Percentiles rank a stretch among this genome's conserved stretches.
phyloP scores from a whole-genome alignment of 2,888 invertebrate genomes.

The Meloe dianella region DNA sequence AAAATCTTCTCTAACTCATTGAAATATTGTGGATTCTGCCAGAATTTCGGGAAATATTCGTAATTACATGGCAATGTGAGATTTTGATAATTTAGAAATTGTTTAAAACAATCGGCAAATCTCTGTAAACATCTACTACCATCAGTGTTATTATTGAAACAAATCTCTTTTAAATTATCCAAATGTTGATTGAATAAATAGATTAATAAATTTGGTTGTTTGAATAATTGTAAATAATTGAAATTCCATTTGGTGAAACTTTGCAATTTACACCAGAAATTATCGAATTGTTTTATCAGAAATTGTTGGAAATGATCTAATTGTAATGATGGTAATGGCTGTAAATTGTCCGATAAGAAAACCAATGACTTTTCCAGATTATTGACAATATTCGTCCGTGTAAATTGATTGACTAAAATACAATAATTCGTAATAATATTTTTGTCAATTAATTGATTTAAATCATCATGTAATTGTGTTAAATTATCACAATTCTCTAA shows the following conservation, averaged over 20 bases:
- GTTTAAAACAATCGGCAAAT: conserved; percentile 71
- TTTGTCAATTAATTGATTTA: conserved; percentile 36
- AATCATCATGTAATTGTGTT: conserved; percentile 27
- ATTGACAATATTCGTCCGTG: conserved; percentile 33
- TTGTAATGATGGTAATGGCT: conserved; percentile 63
- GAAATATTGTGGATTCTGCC: conserved; percentile 63
- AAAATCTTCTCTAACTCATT: conserved; percentile 63
- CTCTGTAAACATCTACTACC: conserved; percentile 64
- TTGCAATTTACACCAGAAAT: conserved; percentile 67
- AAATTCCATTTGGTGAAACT: conserved; percentile 56
- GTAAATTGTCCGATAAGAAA: conserved; percentile 63
- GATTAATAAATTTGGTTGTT: conserved; percentile 66
- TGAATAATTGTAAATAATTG: conserved; percentile 60
- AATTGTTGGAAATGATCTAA: conserved; percentile 65
- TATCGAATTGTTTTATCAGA: conserved; percentile 65
- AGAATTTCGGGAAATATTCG: conserved; percentile 71
- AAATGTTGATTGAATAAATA: conserved; percentile 73
- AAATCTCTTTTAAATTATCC: conserved; percentile 65
- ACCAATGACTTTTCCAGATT: conserved; percentile 48
- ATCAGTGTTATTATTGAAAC: conserved; percentile 64
- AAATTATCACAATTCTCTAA: conserved; percentile 25
- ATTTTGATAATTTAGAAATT: conserved; percentile 60
- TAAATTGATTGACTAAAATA: conserved; percentile 42
- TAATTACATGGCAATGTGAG: conserved; percentile 68
- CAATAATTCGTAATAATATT: conserved; percentile 47